Percentiles rank a stretch among this genome's conserved stretches.
These are phyloP conservation scores for Henricia sp. DNA, from an alignment of 53 echinoderm and acorn worm genomes.

Conservation along the genomic window DNA sequence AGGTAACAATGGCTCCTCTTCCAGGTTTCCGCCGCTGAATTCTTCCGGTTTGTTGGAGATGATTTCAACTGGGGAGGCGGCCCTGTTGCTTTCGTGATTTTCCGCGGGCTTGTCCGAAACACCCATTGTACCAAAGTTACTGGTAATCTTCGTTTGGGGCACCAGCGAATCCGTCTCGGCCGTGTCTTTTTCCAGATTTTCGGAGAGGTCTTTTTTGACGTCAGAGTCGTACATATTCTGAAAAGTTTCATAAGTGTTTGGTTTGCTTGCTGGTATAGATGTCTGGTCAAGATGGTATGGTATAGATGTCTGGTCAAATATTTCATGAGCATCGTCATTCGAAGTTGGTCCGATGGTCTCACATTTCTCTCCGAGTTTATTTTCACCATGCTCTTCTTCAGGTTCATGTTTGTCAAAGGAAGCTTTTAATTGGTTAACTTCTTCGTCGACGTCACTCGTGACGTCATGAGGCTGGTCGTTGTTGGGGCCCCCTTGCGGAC, in stretches of 20 bases:
- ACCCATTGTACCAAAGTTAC: constrained; percentile 4
- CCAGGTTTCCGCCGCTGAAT: not conserved
- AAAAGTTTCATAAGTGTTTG: too few species aligned
- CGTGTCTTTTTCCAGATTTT: not conserved
- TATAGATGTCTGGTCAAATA: too few species aligned
- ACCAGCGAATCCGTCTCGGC: not conserved
- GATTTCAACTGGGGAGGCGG: not conserved
- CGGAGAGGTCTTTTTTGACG: too few species aligned
- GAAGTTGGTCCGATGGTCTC: too few species aligned
- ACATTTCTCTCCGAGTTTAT: too few species aligned
- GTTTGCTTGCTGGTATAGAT: too few species aligned
- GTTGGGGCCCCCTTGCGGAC: not conserved
- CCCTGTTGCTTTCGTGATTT: not conserved
- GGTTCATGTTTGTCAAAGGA: not conserved
- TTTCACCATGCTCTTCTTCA: too few species aligned
- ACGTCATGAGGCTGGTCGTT: not conserved
- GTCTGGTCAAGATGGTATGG: too few species aligned
- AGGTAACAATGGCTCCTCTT: constrained; percentile 10
- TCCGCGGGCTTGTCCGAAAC: not conserved
- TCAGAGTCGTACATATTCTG: too few species aligned
- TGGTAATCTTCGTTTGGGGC: not conserved
- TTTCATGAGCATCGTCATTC: too few species aligned
- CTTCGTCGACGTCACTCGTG: not conserved
- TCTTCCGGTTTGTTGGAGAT: not conserved
- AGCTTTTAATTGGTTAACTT: not conserved